Evolutionary conservation across 2,797 vertebrate species (phyloP).

Genomic region (Moxostoma hubbsi): DNA sequence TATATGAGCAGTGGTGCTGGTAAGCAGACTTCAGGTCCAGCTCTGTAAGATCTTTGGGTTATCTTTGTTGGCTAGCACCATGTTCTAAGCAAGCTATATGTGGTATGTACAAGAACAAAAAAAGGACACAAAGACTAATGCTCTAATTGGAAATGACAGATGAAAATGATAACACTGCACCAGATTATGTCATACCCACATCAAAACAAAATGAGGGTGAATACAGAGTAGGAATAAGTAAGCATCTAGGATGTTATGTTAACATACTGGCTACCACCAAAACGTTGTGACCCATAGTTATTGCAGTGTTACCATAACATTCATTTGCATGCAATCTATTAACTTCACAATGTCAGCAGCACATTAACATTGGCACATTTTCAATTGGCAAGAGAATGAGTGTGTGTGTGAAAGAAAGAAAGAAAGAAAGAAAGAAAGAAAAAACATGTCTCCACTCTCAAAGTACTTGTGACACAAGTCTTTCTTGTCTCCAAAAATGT

Average conservation of each 20-base stretch:
- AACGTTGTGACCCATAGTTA: neutral
- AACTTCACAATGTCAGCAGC: constrained; percentile 23
- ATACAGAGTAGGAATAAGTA: neutral
- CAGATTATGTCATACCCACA: constrained; percentile 28
- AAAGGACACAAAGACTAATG: constrained; percentile 30
- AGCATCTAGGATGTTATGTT: neutral
- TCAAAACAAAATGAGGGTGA: constrained; percentile 26
- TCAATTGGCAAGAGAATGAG: neutral
- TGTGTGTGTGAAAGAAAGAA: constrained; percentile 6
- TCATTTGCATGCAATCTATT: constrained; percentile 1
- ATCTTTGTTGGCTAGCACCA: neutral
- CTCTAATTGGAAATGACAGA: constrained; percentile 43
- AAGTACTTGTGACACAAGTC: constrained; percentile 23
- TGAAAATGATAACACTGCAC: constrained; percentile 26
- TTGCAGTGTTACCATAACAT: neutral
- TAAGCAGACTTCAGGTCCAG: neutral
- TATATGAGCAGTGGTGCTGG: neutral
- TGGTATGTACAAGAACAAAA: neutral
- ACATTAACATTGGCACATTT: neutral
- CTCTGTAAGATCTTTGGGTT: neutral
- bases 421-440: constrained; percentile 18
- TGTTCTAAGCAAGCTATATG: neutral
- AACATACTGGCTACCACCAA: constrained; percentile 7
- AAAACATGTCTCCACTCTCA: neutral
- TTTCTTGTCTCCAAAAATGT: constrained; percentile 58